Evolutionary conservation across 2,113 vertebrate species (phyloP), one percentile per base, ranked within the genome.

Genomic region (Poeciliopsis retropinna): DNA sequence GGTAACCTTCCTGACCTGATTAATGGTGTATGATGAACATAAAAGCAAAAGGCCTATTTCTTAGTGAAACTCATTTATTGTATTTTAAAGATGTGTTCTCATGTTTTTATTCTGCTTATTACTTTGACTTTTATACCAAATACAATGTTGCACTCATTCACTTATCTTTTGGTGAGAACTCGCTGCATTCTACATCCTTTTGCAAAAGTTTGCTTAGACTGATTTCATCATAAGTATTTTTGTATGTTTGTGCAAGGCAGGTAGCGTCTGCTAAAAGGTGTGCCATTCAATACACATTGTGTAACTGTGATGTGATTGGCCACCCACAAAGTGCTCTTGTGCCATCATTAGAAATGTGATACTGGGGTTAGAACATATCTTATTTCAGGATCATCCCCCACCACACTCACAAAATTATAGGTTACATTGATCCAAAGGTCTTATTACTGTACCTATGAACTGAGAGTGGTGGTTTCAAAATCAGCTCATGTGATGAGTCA

Each of bases 361-460:
- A 75, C 3, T 0, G 41, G 27, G 51, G 47, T 67, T 60, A 32
- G 25, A 70, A n/a, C 34, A 27, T 47, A 66, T 22, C 14, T 6
- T 57, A 4, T 29, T 29, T 75, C 70, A 73, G 62, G 25, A 11
- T 60, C 69, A 44, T 32, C 57, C 8, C 25, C 60, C 31, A 1
- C 70, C 69, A 64, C 29, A 54, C 28, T 5, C 1, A 44, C 30
- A 70, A 79, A 92, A 89, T 89, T 72, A 89, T 67, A 81, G 75
- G 54, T 71, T 71, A 44, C 66, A 64, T 67, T 4, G 29, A 79
- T 75, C 37, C 73, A 76, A 78, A 80, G 32, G 74, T 80, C 60
- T 82, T 44, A 87, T 88, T 84, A 84, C 72, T 73, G 57, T 73
- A 78, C 74, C 78, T 84, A 73, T 41, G 29, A 51, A 75, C 62